Percentiles rank a stretch among this genome's conserved stretches.
Evolutionary conservation across 2,113 vertebrate species (phyloP).

Genomic region (Thinocorus orbignyianus): DNA sequence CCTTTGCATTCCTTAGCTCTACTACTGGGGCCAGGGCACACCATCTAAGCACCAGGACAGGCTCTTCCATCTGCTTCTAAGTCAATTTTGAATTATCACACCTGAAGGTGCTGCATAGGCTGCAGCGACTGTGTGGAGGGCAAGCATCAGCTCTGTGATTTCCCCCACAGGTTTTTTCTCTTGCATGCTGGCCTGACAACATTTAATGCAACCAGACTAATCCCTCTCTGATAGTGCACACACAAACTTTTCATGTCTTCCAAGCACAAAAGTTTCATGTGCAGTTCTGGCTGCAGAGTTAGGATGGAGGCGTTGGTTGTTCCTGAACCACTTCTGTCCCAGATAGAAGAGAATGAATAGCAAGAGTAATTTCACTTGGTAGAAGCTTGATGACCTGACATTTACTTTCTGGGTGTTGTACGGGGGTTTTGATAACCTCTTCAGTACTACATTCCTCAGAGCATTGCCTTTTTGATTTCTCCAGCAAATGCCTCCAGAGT

Average conservation of each 20-base stretch:
- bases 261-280: not conserved
- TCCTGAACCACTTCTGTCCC: not conserved
- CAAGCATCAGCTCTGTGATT: not conserved
- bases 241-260: not conserved
- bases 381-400: not conserved
- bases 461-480: not conserved
- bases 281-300: not conserved
- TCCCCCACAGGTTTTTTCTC: not conserved
- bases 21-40: not conserved
- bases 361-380: not conserved
- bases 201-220: not conserved
- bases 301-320: not conserved
- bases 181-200: not conserved
- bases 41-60: not conserved
- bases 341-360: not conserved
- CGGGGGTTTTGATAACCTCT: not conserved
- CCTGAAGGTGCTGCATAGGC: not conserved
- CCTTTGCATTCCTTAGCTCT: not conserved
- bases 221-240: not conserved
- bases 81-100: not conserved
- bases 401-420: not conserved
- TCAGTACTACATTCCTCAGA: not conserved
- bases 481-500: constrained; percentile 24
- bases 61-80: not conserved
- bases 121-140: not conserved